Base-by-base conservation (phyloP, 2,113 vertebrate genomes). In the Amphiprion percula region DNA sequence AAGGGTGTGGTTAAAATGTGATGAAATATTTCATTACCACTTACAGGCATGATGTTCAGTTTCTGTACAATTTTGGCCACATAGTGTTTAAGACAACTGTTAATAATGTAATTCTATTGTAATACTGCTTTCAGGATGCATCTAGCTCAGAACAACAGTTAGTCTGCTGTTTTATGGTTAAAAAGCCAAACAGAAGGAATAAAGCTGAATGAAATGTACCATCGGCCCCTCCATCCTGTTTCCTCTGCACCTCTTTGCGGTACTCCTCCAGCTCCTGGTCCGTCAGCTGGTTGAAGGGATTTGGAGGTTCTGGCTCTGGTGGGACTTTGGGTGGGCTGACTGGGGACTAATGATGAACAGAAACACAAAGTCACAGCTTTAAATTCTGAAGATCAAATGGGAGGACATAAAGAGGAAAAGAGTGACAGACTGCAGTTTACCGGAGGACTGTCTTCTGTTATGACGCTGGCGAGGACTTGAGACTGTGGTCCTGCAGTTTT, bases 261-360 rank as follows among this genome's bases (percentile, higher is more conserved):
- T 99, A 99, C 44, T 99, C 98, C 73, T 99, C 98, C 91, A 99
- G 94, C 92, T 96, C 98, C 92, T 97, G 95, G 94, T 99, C 98
- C 0, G 98, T 99, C 73, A 99, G 96, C 83, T 99, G 94, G 84
- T 96, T 99, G 89, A 99, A 99, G 46, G 98, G 98, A 83, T 99
- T 99, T 0, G 97, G 97, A 1, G 96, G 93, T 87, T 97, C 97
- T 0, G 96, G 95, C 59, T 96, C 96, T 0, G 90, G 78, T 24
- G 96, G 91, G 78, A 44, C 72, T 85, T 85, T 28, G 3, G 17
- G 49, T 2, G 92, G 87, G 0, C 79, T 96, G 55, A 96, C 97
- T 55, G 97, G 96, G 63, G 96, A 98, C 98, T 99, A 46, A 91
- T 46, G 87, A 80, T 2, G 68, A 39, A 17, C 41, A 50, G 28